phyloP scores from a whole-genome alignment of 92 coral and sea anemone genomes.

The Phenganax stokvisi region DNA sequence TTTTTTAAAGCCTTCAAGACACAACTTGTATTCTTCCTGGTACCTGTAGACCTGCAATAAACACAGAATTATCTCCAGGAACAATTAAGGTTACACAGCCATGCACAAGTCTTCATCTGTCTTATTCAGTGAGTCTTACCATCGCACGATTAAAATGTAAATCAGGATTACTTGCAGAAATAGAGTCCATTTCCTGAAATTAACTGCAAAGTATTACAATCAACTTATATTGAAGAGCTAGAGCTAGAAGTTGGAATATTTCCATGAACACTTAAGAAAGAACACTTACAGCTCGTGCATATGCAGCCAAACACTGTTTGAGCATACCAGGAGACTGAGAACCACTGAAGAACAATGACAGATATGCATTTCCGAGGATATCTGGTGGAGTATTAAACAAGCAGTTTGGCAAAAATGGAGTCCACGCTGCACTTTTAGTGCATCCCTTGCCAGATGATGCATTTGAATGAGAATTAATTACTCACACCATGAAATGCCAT shows the following conservation, averaged over 20 bases:
- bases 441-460: too few species aligned
- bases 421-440: not conserved
- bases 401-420: not conserved
- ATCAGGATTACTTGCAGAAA: slow-evolving; percentile 83
- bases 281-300: slow-evolving; percentile 77
- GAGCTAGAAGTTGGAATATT: not conserved
- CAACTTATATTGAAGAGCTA: not conserved
- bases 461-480: not conserved
- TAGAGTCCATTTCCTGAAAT: slow-evolving; percentile 73
- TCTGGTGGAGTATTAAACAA: slow-evolving; percentile 45
- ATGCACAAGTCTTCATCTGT: too few species aligned
- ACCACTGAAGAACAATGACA: slow-evolving; percentile 87
- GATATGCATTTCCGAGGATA: slow-evolving; percentile 94
- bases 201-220: not conserved
- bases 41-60: slow-evolving; percentile 70
- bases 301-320: slow-evolving; percentile 95
- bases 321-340: slow-evolving; percentile 81
- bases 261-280: not conserved
- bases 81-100: not conserved
- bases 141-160: slow-evolving; percentile 94
- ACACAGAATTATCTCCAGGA: not conserved
- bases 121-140: slow-evolving; percentile 51
- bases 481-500: slow-evolving; percentile 98
- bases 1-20: slow-evolving; percentile 65
- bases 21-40: slow-evolving; percentile 75